phyloP scores from a whole-genome alignment of 92 coral and sea anemone genomes.

The Bergia sp. region DNA sequence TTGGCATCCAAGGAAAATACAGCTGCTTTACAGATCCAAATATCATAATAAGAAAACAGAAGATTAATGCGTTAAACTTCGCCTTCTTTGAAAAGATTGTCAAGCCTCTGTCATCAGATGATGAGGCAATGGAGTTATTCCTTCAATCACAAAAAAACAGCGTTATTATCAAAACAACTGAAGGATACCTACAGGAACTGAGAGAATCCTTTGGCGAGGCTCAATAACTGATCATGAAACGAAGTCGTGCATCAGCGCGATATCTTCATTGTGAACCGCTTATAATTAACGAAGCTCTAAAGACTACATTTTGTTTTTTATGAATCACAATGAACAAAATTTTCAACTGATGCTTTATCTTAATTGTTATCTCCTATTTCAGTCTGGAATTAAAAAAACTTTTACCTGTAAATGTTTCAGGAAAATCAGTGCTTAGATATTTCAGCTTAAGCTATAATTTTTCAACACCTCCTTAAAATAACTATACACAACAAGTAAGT shows the following conservation, averaged over 20 bases:
- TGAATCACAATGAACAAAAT: no score
- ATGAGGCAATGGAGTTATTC: constrained; percentile 67
- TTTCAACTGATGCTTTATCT: no score
- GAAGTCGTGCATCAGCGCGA: not conserved
- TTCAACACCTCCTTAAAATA: no score
- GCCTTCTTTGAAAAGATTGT: constrained; percentile 73
- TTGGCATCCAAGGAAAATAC: constrained; percentile 69
- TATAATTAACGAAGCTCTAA: no score
- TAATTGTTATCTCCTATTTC: no score
- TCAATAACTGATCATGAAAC: not conserved
- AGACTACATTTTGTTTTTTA: no score
- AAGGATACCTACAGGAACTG: constrained; percentile 75
- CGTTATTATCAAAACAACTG: constrained; percentile 67
- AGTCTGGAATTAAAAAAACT: no score
- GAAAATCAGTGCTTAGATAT: no score
- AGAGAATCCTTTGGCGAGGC: constrained; percentile 71
- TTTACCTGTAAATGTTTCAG: no score
- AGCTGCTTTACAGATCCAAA: constrained; percentile 78
- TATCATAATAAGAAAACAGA: constrained; percentile 75
- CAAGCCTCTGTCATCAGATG: constrained; percentile 50
- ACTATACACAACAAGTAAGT: no score
- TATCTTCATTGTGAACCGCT: no score
- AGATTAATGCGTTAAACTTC: constrained; percentile 69
- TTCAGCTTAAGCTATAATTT: no score
- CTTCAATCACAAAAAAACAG: constrained; percentile 78